phyloP scores from a whole-genome alignment of 2,113 vertebrate genomes.

The Nipponia nippon region DNA sequence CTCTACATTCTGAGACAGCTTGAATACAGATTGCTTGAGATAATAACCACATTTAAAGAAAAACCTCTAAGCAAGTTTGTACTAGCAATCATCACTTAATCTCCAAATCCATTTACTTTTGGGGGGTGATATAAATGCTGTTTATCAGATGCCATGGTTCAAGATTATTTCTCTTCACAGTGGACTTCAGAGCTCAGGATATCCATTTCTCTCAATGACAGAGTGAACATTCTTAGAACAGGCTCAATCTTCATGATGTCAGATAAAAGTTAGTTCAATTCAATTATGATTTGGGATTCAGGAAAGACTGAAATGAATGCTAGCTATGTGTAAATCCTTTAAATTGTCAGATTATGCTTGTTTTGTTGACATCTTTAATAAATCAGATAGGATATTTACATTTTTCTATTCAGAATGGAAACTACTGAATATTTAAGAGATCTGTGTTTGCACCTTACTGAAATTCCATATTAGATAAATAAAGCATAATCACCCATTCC shows the following conservation, averaged over 20 bases:
- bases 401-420: background rate
- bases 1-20: background rate
- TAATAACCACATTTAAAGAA: background rate
- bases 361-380: slow-evolving; percentile 5
- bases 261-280: background rate
- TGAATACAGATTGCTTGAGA: background rate
- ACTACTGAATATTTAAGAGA: background rate
- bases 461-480: background rate
- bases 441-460: background rate
- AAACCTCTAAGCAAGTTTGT: background rate
- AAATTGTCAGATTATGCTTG: slow-evolving; percentile 4
- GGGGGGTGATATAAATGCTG: background rate
- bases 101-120: background rate
- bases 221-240: background rate
- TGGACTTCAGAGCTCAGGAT: background rate
- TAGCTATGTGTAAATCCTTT: background rate
- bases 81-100: background rate
- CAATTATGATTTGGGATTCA: background rate
- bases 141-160: background rate
- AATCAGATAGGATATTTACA: background rate
- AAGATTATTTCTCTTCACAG: background rate
- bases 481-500: background rate
- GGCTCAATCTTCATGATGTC: background rate
- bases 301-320: background rate
- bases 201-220: background rate